Evolutionary conservation across 2,113 vertebrate species (phyloP), one percentile per base, ranked within the genome.

Genomic region (Oriolus oriolus): DNA sequence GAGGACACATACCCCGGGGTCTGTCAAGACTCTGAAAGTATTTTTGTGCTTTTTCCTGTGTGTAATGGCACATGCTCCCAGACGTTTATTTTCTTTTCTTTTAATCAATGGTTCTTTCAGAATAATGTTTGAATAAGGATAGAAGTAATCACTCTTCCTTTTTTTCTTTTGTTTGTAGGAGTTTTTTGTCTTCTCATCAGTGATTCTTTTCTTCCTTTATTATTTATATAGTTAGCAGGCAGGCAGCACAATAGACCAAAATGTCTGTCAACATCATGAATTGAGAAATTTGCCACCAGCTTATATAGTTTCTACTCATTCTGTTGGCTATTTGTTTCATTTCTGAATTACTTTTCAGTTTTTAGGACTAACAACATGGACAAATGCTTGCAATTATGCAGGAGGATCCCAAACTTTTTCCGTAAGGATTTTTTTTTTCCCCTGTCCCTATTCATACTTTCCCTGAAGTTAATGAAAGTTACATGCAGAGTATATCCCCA

Each of bases 391-490:
- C 17, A 64, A 19, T 52, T 60, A 22, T 23, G 35, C n/a, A 54
- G 26, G 41, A 94, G 83, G 20, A 61, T 66, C 31, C 9, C 20
- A 24, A 37, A 30, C 30, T 20, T 92, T 82, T 93, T 82, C 65
- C 2, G 0, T 57, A 53, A 75, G 19, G 12, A 16, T 20, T 69
- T 26, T 74, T 64, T 64, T 74, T 60, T 54, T 52, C 33, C 74
- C 28, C 23, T 33, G 11, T 54, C 35, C 22, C 28, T n/a, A 3
- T 37, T 60, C 37, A 28, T 68, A 61, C 3, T 87, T 89, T 56
- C 30, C 52, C 44, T 83, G 30, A 77, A 85, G 66, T 87, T 93
- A 95, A 70, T 90, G 71, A 35, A 94, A 83, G 16, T 66, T 90
- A 53, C 42, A 76, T 45, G 26, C 23, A 64, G 13, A 77, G 11